Base-by-base conservation (phyloP, 2,888 invertebrate genomes). In the Frankliniella fusca region DNA sequence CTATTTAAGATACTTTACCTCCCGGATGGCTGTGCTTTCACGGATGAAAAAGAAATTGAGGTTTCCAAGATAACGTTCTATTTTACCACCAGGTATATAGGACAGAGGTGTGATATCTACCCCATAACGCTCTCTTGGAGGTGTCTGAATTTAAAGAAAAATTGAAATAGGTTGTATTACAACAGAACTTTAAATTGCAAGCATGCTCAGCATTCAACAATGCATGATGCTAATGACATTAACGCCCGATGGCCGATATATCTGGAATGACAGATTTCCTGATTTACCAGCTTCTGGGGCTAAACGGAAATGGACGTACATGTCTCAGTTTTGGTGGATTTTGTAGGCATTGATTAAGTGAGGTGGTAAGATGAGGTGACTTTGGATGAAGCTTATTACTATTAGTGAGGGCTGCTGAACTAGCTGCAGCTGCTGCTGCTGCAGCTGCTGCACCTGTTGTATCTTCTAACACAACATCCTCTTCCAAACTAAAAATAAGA, bases 21-120 rank as follows among this genome's bases (percentile, higher is more conserved):
- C 98, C 84, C 97, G 89, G 83, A 98, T 94, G 18, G 96, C 95
- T 0, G 96, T 97, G 84, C 95, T 97, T 89, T 99, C 98, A 48
- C 98, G 90, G 84, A 99, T 98, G 87, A 98, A 97, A 89, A 98
- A 95, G 88, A 98, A 95, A 87, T 98, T 95, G 84, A 97, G 89
- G 87, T 97, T 95, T 84, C 98, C 97, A 86, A 98, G 90, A 87
- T 97, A 95, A 84, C 94, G 92, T 85, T 94, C 93, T 83, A 94
- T 93, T 85, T 91, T 92, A 79, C 92, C 94, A 81, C 95, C 95
- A 23, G 95, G 94, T 84, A 96, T 90, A 86, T 92, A 93, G 81
- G 94, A 92, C 76, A 96, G 89, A 0, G 97, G 95, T 0, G 96
- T 95, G 85, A 98, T 93, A 86, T 95, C 92, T 83, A 95, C 92